phyloP scores from a whole-genome alignment of 2,888 invertebrate genomes.

The Axea sp. region DNA sequence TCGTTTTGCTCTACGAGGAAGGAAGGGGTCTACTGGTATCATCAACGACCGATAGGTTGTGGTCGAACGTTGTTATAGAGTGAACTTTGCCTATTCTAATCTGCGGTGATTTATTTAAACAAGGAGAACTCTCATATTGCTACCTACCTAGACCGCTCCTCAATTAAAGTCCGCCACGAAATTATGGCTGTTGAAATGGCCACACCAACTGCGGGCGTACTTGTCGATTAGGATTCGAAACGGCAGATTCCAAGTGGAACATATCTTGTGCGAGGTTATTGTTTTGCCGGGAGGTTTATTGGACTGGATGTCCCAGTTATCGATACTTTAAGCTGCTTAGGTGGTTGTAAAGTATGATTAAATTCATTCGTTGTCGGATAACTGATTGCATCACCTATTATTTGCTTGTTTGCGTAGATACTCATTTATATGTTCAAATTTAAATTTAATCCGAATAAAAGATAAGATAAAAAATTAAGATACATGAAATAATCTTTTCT shows the following conservation, averaged over 20 bases:
- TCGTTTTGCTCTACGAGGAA: constrained; percentile 17
- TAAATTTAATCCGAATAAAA: constrained; percentile 32
- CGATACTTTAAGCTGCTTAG: constrained; percentile 57
- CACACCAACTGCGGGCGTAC: constrained; percentile 41
- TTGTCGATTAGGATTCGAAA: constrained; percentile 45
- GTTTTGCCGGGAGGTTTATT: constrained; percentile 49
- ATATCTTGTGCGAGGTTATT: constrained; percentile 43
- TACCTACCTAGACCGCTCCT: constrained; percentile 49
- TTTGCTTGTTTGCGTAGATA: constrained; percentile 32
- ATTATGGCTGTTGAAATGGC: constrained; percentile 55
- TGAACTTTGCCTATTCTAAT: constrained; percentile 62
- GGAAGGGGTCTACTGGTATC: constrained; percentile 7
- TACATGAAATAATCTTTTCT: constrained; percentile 9
- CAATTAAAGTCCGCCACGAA: constrained; percentile 59
- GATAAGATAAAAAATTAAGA: constrained; percentile 26
- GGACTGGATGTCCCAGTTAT: constrained; percentile 48
- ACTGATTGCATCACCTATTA: constrained; percentile 38
- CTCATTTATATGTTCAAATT: constrained; percentile 27
- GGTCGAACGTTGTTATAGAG: constrained; percentile 54
- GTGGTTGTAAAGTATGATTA: constrained; percentile 51
- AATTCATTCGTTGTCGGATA: constrained; percentile 48
- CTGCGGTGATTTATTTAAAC: constrained; percentile 59
- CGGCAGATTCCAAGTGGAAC: constrained; percentile 41
- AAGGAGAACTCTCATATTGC: constrained; percentile 55
- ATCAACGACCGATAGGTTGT: constrained; percentile 52